Evolutionary conservation across 2,888 invertebrate species (phyloP).

Genomic region (Ectropis crepuscularia): DNA sequence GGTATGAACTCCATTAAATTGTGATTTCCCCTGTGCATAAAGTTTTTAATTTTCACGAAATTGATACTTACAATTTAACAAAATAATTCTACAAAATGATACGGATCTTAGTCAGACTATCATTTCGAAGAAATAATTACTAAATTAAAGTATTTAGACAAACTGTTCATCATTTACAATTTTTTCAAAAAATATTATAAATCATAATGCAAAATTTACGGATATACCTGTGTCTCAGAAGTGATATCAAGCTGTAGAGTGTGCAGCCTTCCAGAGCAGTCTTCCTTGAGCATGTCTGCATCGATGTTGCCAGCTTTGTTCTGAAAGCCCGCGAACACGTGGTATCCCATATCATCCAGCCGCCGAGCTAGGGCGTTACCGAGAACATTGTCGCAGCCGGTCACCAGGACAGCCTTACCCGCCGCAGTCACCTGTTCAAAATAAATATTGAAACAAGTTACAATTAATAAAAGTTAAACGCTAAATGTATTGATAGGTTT

Average conservation of each 20-base stretch:
- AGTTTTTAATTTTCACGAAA: too few relatives aligned
- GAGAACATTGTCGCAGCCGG: constrained; percentile 92
- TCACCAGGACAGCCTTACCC: constrained; percentile 93
- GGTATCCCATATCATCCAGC: constrained; percentile 93
- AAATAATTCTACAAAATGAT: too few relatives aligned
- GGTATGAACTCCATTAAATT: too few relatives aligned
- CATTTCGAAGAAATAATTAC: too few relatives aligned
- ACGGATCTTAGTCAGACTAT: too few relatives aligned
- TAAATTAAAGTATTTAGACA: too few relatives aligned
- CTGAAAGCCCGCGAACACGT: constrained; percentile 94
- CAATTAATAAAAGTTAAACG: too few relatives aligned
- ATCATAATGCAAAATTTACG: background rate
- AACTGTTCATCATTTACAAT: too few relatives aligned
- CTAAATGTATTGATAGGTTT: too few relatives aligned
- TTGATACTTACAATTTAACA: too few relatives aligned
- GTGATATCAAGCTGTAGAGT: constrained; percentile 92
- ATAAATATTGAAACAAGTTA: too few relatives aligned
- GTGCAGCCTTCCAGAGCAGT: constrained; percentile 90
- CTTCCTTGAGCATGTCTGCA: constrained; percentile 90
- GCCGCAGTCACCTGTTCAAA: constrained; percentile 89
- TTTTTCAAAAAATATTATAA: background rate
- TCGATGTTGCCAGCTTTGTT: constrained; percentile 87
- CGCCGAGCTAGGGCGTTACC: constrained; percentile 91
- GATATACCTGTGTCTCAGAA: constrained; percentile 87
- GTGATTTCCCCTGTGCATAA: too few relatives aligned